Evolutionary conservation across 1,140 invertebrate genomes (phyloP), one percentile per base, ranked within the genome.

Genomic region (Lycorma delicatula): DNA sequence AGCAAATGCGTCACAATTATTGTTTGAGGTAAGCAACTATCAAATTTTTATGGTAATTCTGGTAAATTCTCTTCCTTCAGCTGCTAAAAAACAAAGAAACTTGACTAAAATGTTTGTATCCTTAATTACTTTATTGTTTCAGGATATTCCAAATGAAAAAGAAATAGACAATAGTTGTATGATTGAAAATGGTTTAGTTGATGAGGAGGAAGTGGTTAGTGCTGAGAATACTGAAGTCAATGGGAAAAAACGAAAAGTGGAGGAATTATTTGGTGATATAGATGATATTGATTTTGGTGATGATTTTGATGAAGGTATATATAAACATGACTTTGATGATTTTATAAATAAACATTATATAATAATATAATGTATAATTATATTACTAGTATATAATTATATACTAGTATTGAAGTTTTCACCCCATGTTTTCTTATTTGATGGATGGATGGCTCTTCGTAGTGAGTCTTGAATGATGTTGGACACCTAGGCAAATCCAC

Each of bases 211-310:
- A 26, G 16, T 11, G 9, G 48, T 50, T 25, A 16, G 16, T 26
- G 54, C 50, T 2, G 67, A 64, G 20, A 41, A 12, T 20, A n/a
- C n/a, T 5, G n/a, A n/a, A 12, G n/a, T 16, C n/a, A 12, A 5
- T 3, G 20, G 3, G 3, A 20, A n/a, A 27, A 86, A 87, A 70
- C 72, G 84, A 25, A 76, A 75, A 28, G 78, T 78, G 31, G 72
- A 80, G 54, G 82, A 87, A 60, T 68, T 88, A 29, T 85, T 87
- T 71, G 83, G 82, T 1, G 83, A 87, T 63, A 83, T 86, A 23
- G 76, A 77, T 67, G 65, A 68, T 53, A 61, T 68, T 38, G 55
- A 64, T 56, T 60, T 66, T 56, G 53, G 61, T n/a, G 59, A 56
- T 26, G 51, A 54, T 29, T 25, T 25, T 59, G 81, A 84, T n/a